Evolutionary conservation across 2,797 vertebrate species (phyloP).

Genomic region (Melanotaenia maccullochi): DNA sequence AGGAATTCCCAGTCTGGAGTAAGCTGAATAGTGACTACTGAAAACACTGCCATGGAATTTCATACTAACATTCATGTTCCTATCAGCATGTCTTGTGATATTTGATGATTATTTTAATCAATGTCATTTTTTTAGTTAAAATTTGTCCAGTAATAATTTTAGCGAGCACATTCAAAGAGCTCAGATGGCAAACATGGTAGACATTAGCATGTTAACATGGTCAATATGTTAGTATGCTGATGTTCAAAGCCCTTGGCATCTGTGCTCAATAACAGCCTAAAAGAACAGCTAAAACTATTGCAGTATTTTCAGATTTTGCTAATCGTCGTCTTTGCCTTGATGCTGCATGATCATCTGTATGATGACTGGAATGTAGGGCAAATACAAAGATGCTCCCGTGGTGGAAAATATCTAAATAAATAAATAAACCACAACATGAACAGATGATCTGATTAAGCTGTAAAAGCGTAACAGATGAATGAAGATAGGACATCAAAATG

Average conservation of each 20-base stretch:
- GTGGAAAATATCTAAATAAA: constrained; percentile 1
- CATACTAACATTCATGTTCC: background rate
- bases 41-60: background rate
- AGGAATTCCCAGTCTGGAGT: background rate
- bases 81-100: background rate
- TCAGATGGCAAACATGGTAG: background rate
- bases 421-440: constrained; percentile 22
- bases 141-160: background rate
- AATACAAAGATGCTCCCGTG: constrained; percentile 7
- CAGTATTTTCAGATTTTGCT: background rate
- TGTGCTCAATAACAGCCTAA: background rate
- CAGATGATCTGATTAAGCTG: constrained; percentile 24
- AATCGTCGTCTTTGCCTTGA: background rate
- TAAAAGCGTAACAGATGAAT: constrained; percentile 32
- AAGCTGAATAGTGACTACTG: background rate
- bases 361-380: background rate
- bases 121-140: background rate
- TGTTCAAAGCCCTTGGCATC: background rate
- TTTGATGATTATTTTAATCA: background rate
- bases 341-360: constrained; percentile 2
- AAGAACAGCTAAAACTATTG: background rate
- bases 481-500: constrained; percentile 47
- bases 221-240: background rate
- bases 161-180: background rate
- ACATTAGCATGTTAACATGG: background rate